Percentiles rank a stretch among this genome's conserved stretches.
phyloP scores from a whole-genome alignment of 2,888 invertebrate genomes.

The Nemoura dubitans region DNA sequence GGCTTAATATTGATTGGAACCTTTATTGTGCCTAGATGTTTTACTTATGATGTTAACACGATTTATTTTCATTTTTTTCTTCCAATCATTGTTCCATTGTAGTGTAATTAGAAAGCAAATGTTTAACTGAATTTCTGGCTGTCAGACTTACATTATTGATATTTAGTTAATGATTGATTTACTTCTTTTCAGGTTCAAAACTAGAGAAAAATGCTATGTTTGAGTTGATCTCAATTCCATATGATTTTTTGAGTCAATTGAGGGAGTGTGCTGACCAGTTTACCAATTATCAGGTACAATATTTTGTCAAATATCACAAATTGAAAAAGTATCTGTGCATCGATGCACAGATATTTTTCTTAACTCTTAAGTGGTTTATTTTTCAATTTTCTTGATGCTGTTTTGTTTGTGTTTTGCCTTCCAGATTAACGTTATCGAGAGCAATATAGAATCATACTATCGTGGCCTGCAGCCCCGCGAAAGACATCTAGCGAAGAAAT shows the following conservation, averaged over 20 bases:
- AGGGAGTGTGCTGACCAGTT: conserved; percentile 72
- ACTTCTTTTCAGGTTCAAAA: conserved; percentile 53
- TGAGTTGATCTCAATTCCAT: conserved; percentile 67
- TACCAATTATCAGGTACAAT: conserved; percentile 67
- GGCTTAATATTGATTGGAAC: background rate
- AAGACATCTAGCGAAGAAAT: conserved; percentile 58
- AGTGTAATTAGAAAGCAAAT: no score
- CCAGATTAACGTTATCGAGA: conserved; percentile 52
- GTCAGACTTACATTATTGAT: no score
- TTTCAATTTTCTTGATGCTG: no score
- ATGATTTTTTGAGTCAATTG: conserved; percentile 71
- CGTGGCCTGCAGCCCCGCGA: conserved; percentile 52
- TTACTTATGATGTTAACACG: no score
- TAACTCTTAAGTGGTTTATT: no score
- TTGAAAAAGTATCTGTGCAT: no score
- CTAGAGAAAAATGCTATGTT: conserved; percentile 65
- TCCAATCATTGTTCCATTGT: background rate
- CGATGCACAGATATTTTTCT: no score
- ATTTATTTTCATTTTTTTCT: background rate
- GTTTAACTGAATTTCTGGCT: no score
- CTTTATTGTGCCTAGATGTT: background rate
- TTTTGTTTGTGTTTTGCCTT: background rate
- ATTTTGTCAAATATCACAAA: no score
- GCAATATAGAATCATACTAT: conserved; percentile 70
- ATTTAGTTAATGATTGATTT: background rate